Evolutionary conservation across 2,113 vertebrate species (phyloP), one percentile per base, ranked within the genome.

Genomic region (Upupa epops): DNA sequence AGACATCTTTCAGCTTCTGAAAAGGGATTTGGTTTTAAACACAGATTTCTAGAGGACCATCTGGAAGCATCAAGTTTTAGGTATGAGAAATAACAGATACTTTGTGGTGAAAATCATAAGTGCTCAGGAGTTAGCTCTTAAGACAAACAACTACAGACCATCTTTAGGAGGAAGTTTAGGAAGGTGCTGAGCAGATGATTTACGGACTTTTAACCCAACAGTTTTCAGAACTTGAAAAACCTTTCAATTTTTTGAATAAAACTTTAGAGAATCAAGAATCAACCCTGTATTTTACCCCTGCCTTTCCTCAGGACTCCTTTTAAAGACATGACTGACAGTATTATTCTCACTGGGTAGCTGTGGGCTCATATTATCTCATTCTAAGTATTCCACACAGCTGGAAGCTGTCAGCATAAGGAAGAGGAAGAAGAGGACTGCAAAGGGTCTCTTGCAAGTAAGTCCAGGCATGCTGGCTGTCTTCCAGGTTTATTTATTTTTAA

Each of bases 401-500:
- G 75, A 92, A 90, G 78, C 11, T 87, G 78, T 94, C 91, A 91
- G 78, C 89, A 82, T 17, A 16, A 71, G 36, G 25, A 66, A 86
- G 6, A 55, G 31, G 42, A 91, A 32, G 34, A 64, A 91, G 59
- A 42, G 31, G 34, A 19, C 17, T 85, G 66, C 64, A 89, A 56
- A 48, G 51, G 69, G 13, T 42, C 31, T 84, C 78, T 77, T 91
- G 69, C 63, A 94, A 89, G 32, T 36, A 88, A 80, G 61, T 20
- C 49, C 46, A 73, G n/a, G 48, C 63, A 83, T 24, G 22, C 66
- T 89, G 78, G 74, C 55, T 46, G 10, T 66, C 42, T 87, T 82
- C 74, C 74, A 93, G 42, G 51, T 91, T 84, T 94, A 73, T 93
- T 94, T 93, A 76, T 93, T 79, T 91, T 89, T 69, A 59, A 61